Evolutionary conservation across 2,888 invertebrate genomes (phyloP), one percentile per base, ranked within the genome.

Genomic region (Incurvaria masculella): DNA sequence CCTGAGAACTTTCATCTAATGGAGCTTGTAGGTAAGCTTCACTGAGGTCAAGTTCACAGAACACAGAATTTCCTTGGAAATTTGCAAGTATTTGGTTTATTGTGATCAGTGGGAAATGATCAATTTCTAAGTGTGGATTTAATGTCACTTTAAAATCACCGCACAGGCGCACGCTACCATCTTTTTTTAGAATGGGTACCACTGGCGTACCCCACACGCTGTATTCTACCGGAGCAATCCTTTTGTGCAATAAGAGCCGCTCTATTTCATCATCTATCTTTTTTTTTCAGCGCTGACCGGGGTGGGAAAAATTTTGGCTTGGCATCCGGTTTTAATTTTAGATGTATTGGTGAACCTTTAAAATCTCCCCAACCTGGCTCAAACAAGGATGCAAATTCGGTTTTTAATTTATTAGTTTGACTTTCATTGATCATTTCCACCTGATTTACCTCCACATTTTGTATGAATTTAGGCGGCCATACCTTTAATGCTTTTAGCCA

Each of bases 41-140:
- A 33, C 47, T 53, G 10, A 55, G 21, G 17, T 55, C 55, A 5
- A 55, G 45, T 38, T 53, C 53, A 26, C 53, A 54, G 49, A 38
- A 55, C 46, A 49, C 53, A 46, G 53, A 44, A 10, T 47, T 49
- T 1, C 44, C 18, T 26, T 44, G 48, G 33, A 53, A 21, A 6
- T 26, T 41, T 17, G 46, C 18, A n/a, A 53, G 46, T 19, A 51
- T 51, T 6, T 46, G 46, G 1, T 51, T 46, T 2, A 51, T 21
- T n/a, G 39, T 45, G 4, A 49, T 46, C 2, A 49, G 23, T 0
- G 46, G 51, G 26, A 27, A 51, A 18, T 51, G 51, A 26, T 51
- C 48, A 17, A 47, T 26, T n/a, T 46, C 46, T 10, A 51, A 45
- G 21, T 46, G 18, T 44, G 44, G 41, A 23, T 51, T 51, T 20